These are phyloP conservation scores for Dromaius novaehollandiae DNA, from an alignment of 2,113 vertebrate genomes.

Conservation along the genomic window DNA sequence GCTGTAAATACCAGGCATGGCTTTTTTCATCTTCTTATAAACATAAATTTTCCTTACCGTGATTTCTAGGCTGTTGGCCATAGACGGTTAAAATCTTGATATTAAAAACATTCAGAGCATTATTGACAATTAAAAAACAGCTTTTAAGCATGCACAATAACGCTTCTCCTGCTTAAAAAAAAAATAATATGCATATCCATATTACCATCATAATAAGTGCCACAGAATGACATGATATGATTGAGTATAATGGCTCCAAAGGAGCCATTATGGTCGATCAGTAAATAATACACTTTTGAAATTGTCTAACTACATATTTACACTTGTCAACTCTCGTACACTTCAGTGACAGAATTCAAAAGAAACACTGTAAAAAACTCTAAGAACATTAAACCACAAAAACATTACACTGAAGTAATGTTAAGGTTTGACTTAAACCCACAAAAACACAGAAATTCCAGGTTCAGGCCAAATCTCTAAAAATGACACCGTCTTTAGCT, in stretches of 20 bases:
- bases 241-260: slow-evolving; percentile 75
- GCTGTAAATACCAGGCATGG: neutral
- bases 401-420: slow-evolving; percentile 32
- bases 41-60: neutral
- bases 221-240: slow-evolving; percentile 79
- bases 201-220: slow-evolving; percentile 75
- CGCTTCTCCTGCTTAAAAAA: slow-evolving; percentile 53
- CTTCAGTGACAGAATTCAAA: slow-evolving; percentile 78
- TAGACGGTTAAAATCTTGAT: slow-evolving; percentile 49
- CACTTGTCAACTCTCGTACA: slow-evolving; percentile 77
- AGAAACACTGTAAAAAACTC: slow-evolving; percentile 68
- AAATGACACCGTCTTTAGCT: neutral
- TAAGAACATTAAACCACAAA: slow-evolving; percentile 65
- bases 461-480: neutral
- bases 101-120: slow-evolving; percentile 59
- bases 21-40: neutral
- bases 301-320: slow-evolving; percentile 82
- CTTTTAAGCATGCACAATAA: slow-evolving; percentile 70
- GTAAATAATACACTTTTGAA: slow-evolving; percentile 83
- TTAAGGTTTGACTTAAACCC: slow-evolving; percentile 57
- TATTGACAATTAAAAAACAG: slow-evolving; percentile 77
- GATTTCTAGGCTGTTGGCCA: slow-evolving; percentile 35
- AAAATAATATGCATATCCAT: slow-evolving; percentile 78
- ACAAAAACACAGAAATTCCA: slow-evolving; percentile 26
- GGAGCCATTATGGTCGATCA: slow-evolving; percentile 79